These are phyloP conservation scores for Phoxinus phoxinus DNA, from an alignment of 2,113 vertebrate species.

Conservation along the genomic window DNA sequence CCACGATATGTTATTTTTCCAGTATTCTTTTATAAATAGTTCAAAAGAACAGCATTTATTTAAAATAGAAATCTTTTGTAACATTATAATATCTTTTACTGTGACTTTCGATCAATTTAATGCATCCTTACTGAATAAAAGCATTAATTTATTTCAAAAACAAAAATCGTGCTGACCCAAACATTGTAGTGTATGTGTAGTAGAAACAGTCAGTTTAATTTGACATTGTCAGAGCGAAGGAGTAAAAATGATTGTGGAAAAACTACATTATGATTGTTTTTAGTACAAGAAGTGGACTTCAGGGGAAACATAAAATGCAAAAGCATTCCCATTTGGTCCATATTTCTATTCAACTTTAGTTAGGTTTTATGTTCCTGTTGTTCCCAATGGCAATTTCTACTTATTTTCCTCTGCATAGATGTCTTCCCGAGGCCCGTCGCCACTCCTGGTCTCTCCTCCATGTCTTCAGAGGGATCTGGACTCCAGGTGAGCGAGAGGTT, in stretches of 20 bases:
- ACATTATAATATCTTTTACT: background rate
- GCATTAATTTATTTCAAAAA: background rate
- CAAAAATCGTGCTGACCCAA: background rate
- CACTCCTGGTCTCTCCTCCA: conserved; percentile 70
- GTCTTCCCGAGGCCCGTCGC: conserved; percentile 78
- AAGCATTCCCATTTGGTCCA: background rate
- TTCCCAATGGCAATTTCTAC: background rate
- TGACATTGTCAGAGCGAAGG: background rate
- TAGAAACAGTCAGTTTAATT: background rate
- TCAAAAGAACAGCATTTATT: background rate
- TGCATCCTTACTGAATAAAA: background rate
- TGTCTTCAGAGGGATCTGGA: conserved; percentile 83
- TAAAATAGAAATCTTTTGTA: background rate
- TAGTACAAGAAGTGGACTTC: background rate
- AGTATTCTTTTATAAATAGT: background rate
- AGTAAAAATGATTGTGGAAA: background rate
- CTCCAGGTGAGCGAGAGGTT: conserved; percentile 78
- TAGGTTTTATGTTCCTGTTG: background rate
- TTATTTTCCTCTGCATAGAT: conserved; percentile 68
- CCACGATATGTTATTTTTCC: background rate
- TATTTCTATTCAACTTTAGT: background rate
- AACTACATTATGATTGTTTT: background rate
- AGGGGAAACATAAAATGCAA: background rate
- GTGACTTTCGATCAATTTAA: background rate
- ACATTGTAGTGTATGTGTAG: background rate